phyloP scores from a whole-genome alignment of 1,140 invertebrate genomes.

The Aphis craccivora region DNA sequence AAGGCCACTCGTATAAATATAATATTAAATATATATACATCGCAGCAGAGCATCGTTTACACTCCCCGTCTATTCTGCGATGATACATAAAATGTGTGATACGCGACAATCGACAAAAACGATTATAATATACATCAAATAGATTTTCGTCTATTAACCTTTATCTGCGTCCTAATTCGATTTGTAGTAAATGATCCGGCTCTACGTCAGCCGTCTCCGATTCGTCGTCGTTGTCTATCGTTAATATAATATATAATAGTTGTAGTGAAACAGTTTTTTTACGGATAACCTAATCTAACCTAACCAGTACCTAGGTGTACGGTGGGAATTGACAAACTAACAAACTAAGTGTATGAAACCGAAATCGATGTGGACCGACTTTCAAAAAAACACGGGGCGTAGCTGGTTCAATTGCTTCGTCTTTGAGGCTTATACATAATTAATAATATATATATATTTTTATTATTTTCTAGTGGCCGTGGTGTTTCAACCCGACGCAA shows the following conservation, averaged over 20 bases:
- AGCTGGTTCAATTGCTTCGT: too few species aligned
- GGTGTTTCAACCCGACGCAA: constrained; percentile 55
- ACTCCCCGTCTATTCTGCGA: background rate
- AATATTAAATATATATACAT: background rate
- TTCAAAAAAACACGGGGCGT: too few species aligned
- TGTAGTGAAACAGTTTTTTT: background rate
- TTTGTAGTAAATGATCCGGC: background rate
- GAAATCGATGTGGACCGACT: background rate
- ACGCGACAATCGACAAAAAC: background rate
- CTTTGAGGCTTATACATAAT: background rate
- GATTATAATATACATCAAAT: background rate
- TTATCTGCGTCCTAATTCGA: background rate
- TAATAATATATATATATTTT: background rate
- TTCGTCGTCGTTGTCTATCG: background rate
- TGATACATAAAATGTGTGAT: background rate
- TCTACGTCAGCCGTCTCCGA: background rate
- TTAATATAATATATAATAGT: background rate
- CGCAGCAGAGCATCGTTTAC: background rate
- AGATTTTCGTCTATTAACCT: background rate
- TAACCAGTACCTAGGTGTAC: too few species aligned
- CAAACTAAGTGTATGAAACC: background rate
- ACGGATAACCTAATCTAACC: too few species aligned
- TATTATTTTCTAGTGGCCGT: constrained; percentile 32
- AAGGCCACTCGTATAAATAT: background rate
- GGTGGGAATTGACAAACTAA: too few species aligned